Evolutionary conservation across 1,140 invertebrate genomes (phyloP).

Genomic region (Drosophila kanapiae): DNA sequence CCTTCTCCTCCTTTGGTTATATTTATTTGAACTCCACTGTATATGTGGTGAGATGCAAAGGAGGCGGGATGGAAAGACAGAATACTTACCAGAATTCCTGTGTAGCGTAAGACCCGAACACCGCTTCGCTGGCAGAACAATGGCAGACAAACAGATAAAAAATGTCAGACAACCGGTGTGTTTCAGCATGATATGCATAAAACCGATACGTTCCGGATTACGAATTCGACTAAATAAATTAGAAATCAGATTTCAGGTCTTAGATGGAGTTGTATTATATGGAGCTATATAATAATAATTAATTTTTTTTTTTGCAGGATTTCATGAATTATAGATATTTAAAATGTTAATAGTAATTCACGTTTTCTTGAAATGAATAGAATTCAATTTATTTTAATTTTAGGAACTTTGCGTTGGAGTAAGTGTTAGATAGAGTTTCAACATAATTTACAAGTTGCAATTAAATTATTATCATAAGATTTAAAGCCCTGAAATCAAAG

Average conservation of each 20-base stretch:
- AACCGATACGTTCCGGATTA: background rate
- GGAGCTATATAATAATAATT: background rate
- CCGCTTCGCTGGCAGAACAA: conserved; percentile 12
- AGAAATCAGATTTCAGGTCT: background rate
- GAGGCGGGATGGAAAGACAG: background rate
- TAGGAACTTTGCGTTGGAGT: too few species aligned
- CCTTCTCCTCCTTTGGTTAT: background rate
- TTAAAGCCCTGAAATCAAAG: background rate
- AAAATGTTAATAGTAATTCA: too few species aligned
- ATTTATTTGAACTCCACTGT: background rate
- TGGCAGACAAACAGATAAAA: conserved; percentile 24
- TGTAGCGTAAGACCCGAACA: background rate
- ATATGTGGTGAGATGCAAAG: background rate
- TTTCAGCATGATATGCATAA: conserved; percentile 4
- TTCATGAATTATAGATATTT: too few species aligned
- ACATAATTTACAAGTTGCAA: too few species aligned
- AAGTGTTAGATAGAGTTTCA: too few species aligned
- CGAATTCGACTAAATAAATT: background rate
- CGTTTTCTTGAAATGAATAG: too few species aligned
- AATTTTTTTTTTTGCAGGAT: too few species aligned
- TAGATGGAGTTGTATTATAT: background rate
- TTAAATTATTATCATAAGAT: background rate
- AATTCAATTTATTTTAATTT: too few species aligned
- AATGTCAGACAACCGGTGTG: conserved; percentile 19
- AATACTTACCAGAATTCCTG: conserved; percentile 6